A percentile compares a stretch with the other conserved stretches of the same genome.
These are phyloP conservation scores for Platanista minor DNA, from an alignment of 2,113 vertebrate genomes.

Conservation along the genomic window DNA sequence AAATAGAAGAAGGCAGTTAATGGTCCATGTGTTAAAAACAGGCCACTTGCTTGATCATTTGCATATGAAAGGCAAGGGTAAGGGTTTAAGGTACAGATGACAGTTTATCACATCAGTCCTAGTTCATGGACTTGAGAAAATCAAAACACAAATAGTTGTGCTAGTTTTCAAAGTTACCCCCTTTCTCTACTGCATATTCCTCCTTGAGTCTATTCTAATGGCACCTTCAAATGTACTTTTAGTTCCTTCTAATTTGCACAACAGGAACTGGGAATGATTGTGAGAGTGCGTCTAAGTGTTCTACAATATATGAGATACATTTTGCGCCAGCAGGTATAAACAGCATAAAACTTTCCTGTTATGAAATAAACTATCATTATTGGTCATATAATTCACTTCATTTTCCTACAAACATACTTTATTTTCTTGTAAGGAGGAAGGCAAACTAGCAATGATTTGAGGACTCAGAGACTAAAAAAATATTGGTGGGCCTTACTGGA, in stretches of 20 bases:
- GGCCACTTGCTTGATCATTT: slow-evolving; percentile 76
- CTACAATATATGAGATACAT: not conserved
- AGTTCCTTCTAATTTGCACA: not conserved
- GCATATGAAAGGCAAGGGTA: slow-evolving; percentile 78
- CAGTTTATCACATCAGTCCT: slow-evolving; percentile 49
- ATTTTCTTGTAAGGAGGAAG: not conserved
- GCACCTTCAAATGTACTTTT: not conserved
- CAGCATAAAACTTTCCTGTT: not conserved
- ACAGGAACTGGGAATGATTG: not conserved
- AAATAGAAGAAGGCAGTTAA: slow-evolving; percentile 81
- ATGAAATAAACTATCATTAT: not conserved
- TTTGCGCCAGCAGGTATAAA: not conserved
- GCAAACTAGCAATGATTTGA: slow-evolving; percentile 4
- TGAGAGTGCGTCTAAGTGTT: not conserved
- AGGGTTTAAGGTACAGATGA: slow-evolving; percentile 67
- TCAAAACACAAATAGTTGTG: not conserved
- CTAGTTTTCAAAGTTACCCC: not conserved
- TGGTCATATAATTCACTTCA: not conserved
- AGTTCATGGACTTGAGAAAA: not conserved
- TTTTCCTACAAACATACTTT: not conserved
- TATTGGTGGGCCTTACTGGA: not conserved
- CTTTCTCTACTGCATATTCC: not conserved
- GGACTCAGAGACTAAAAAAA: not conserved
- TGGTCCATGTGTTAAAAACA: slow-evolving; percentile 80
- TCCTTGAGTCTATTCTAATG: not conserved